Base-by-base conservation (phyloP, 1,140 invertebrate species). In the Luehdorfia chinensis region DNA sequence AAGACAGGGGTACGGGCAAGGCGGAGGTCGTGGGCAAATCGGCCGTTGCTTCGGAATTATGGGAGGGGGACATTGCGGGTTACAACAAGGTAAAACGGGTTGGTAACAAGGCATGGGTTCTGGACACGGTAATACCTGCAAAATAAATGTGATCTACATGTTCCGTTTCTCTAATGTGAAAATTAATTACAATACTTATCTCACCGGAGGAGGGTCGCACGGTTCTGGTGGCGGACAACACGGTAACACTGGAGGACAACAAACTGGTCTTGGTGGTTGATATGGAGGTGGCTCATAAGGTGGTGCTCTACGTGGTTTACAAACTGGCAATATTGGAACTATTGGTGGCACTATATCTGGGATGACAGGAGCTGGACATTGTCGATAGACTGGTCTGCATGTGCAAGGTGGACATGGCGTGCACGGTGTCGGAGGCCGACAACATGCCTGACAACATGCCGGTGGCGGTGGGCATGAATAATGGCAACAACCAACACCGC, bases 121-220 rank as follows among this genome's bases (percentile, higher is more conserved):
- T 19, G 74, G 74, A 45, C 78, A 81, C 1, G 68, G 76, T 19
- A 53, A 41, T 0, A 80, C 47, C 78, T 83, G 62, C 61, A 71
- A 47, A 41, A 47, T 34, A 30, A 48, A 32, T 15, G 32, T 39
- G 59, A 19, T 5, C 43, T 36, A 30, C 11, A n/a, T 8, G 7
- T 33, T 21, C 19, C 19, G 19, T 21, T 21, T 2, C 19, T 21
- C 2, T n/a, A 33, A 16, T 1, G 1, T 9, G n/a, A 11, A 12
- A 41, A 1, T 0, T 0, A 46, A 28, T 14, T 27, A 4, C 18
- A 21, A 36, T 11, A 9, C 7, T 27, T 1, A 9, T 46, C 53
- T 66, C 66, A 85, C 80, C n/a, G 76, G 80, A 21, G 78, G 80
- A 7, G 66, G 70, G 46, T 83, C 77, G 41, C 78, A 85, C 12